Percentiles rank a stretch among this genome's conserved stretches.
Conservation (phyloP, 1,140 invertebrate genomes). For the Listronotus bonariensis region DNA sequence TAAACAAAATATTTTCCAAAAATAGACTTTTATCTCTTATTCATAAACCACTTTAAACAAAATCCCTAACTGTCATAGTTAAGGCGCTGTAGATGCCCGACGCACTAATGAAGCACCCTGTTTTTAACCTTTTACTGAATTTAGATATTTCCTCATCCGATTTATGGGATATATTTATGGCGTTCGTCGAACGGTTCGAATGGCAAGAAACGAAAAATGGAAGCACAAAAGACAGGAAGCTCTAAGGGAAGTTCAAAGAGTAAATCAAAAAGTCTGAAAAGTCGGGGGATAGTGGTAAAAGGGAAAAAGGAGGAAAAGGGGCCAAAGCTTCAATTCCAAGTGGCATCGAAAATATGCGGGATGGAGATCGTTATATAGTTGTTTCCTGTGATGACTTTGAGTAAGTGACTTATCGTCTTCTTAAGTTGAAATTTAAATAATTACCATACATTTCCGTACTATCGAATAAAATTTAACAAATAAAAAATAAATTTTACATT, state of each 20-base stretch:
- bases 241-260: background rate
- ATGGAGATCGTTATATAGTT: conserved; percentile 20
- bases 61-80: too few species aligned
- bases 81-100: too few species aligned
- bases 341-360: conserved; percentile 12
- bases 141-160: conserved; percentile 39
- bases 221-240: conserved; percentile 11
- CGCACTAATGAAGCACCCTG: too few species aligned
- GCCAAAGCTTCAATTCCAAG: conserved; percentile 1
- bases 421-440: background rate
- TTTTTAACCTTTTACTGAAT: background rate
- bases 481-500: too few species aligned
- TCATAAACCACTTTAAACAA: too few species aligned
- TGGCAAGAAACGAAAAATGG: conserved; percentile 17
- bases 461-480: too few species aligned
- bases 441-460: too few species aligned
- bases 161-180: conserved; percentile 46
- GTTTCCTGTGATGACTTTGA: conserved; percentile 13
- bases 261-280: background rate
- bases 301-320: conserved; percentile 8
- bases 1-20: too few species aligned
- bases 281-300: background rate
- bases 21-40: too few species aligned
- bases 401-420: conserved; percentile 1
- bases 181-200: conserved; percentile 25